A percentile compares a stretch with the other conserved stretches of the same genome.
These are phyloP conservation scores for Lethocerus indicus DNA, from an alignment of 1,140 invertebrate genomes.

Conservation along the genomic window DNA sequence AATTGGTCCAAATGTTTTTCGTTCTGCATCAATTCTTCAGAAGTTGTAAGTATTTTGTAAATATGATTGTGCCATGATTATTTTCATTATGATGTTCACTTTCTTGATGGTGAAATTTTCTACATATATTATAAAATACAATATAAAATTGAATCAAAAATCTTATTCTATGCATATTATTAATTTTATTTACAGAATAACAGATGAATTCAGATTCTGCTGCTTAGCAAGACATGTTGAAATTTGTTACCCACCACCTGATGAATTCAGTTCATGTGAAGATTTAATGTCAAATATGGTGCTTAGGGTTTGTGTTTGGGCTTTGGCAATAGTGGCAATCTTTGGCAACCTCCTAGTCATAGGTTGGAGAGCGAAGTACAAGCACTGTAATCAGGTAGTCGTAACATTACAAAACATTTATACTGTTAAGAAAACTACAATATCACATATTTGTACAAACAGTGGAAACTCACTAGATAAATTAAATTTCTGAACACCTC, in stretches of 20 bases:
- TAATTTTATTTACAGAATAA: slow-evolving; percentile 18
- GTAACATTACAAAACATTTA: background rate
- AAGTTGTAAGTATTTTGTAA: slow-evolving; percentile 23
- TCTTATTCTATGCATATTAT: background rate
- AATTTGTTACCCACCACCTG: slow-evolving; percentile 27
- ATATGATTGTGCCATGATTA: slow-evolving; percentile 2
- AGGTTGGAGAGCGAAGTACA: slow-evolving; percentile 26
- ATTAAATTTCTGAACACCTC: too few relatives aligned
- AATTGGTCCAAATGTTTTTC: slow-evolving; percentile 24
- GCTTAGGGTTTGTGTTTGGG: slow-evolving; percentile 33
- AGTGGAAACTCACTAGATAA: too few relatives aligned
- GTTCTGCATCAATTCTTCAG: slow-evolving; percentile 21
- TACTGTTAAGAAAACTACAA: too few relatives aligned
- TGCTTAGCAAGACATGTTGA: slow-evolving; percentile 27
- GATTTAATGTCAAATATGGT: slow-evolving; percentile 38
- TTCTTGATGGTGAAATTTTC: background rate
- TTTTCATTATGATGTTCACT: too few relatives aligned
- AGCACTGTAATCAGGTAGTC: slow-evolving; percentile 21
- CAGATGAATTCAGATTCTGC: slow-evolving; percentile 34
- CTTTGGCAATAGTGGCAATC: slow-evolving; percentile 31
- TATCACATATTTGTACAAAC: too few relatives aligned
- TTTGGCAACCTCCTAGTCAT: slow-evolving; percentile 34
- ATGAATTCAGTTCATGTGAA: slow-evolving; percentile 38
- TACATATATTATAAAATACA: background rate
- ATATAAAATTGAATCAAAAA: too few relatives aligned